Evolutionary conservation across 2,888 invertebrate genomes (phyloP).

Genomic region (Carterocephalus palaemon): DNA sequence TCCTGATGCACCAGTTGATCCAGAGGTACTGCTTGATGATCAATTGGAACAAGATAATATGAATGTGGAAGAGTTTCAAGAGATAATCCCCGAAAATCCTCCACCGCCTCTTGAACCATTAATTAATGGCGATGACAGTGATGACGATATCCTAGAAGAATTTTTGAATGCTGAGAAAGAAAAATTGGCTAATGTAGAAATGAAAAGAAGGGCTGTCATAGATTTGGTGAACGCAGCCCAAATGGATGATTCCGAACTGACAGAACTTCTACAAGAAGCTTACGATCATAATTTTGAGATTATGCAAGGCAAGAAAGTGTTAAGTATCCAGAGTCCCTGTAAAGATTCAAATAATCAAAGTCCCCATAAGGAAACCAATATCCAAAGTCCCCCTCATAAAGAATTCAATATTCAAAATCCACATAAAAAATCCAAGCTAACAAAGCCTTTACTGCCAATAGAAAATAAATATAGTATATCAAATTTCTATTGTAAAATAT

Average conservation of each 20-base stretch:
- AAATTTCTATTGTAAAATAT: slow-evolving; percentile 49
- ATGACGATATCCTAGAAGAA: slow-evolving; percentile 43
- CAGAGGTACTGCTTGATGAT: too few relatives aligned
- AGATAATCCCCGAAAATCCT: not conserved
- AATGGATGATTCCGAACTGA: slow-evolving; percentile 17
- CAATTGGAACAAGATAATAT: not conserved
- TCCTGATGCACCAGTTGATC: too few relatives aligned
- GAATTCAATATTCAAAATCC: slow-evolving; percentile 10
- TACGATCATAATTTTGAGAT: slow-evolving; percentile 23
- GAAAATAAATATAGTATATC: slow-evolving; percentile 44
- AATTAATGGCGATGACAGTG: not conserved
- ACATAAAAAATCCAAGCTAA: slow-evolving; percentile 1
- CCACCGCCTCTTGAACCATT: too few relatives aligned
- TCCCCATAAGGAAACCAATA: slow-evolving; percentile 5
- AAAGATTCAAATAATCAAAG: slow-evolving; percentile 9
- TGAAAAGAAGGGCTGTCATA: not conserved
- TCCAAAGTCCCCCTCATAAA: not conserved
- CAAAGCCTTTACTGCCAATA: slow-evolving; percentile 17
- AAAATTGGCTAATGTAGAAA: not conserved
- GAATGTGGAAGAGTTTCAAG: not conserved
- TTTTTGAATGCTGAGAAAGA: slow-evolving; percentile 36
- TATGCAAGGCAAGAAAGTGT: slow-evolving; percentile 22
- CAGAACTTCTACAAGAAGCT: slow-evolving; percentile 11
- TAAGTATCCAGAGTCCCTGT: slow-evolving; percentile 15
- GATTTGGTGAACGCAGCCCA: not conserved